Conservation (phyloP, 1,140 invertebrate species). For the Drosophila lowei region DNA sequence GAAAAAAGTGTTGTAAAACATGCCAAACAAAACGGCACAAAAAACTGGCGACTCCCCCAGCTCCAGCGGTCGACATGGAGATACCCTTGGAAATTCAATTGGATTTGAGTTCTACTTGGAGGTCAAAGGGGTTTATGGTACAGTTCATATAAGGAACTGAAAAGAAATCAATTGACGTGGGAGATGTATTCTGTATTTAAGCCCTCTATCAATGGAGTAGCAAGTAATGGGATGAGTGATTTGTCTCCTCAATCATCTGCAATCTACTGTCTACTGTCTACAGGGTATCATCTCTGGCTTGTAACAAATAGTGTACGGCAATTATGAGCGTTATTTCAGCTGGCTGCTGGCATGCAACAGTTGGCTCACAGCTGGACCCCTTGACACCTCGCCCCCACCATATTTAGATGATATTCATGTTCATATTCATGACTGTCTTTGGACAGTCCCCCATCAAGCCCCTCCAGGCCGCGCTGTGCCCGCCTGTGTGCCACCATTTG, state of each 20-base stretch:
- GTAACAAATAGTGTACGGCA: conserved; percentile 49
- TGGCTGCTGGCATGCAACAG: conserved; percentile 72
- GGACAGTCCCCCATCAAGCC: background rate
- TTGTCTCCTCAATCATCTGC: too few relatives aligned
- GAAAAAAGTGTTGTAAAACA: conserved; percentile 54
- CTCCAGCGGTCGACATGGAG: background rate
- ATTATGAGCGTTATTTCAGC: conserved; percentile 71
- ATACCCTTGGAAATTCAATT: conserved; percentile 1
- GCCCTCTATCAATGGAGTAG: too few relatives aligned
- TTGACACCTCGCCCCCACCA: background rate
- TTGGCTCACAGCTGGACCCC: conserved; percentile 39
- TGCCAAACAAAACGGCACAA: conserved; percentile 43
- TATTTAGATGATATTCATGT: conserved; percentile 22
- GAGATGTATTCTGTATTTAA: too few relatives aligned
- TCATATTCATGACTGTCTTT: conserved; percentile 60
- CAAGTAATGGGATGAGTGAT: too few relatives aligned
- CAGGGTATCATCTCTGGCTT: conserved; percentile 8
- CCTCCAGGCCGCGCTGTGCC: background rate
- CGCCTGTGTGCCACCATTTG: too few relatives aligned
- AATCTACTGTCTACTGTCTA: background rate
- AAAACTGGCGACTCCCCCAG: background rate
- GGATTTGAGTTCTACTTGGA: background rate
- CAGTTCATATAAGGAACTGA: too few relatives aligned
- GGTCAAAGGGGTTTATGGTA: too few relatives aligned
- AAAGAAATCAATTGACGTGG: too few relatives aligned